These are phyloP conservation scores for Philypnodon macrostomus DNA, from an alignment of 2,797 vertebrate genomes.

Conservation along the genomic window DNA sequence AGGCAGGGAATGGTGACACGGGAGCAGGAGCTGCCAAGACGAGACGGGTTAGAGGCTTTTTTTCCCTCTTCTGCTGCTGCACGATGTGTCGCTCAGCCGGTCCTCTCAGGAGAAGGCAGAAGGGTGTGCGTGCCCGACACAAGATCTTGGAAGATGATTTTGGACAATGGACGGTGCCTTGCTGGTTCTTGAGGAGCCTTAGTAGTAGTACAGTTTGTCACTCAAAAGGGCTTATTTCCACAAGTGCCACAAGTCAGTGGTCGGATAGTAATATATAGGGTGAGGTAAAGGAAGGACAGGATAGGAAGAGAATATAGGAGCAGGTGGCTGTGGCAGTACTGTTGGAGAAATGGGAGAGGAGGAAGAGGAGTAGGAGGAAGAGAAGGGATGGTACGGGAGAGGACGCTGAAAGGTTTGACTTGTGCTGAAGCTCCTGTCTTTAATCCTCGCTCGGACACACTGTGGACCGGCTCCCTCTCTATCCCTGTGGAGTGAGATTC, in stretches of 20 bases:
- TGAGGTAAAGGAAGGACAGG: constrained; percentile 57
- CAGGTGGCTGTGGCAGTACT: constrained; percentile 65
- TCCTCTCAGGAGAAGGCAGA: constrained; percentile 47
- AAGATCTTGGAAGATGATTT: constrained; percentile 32
- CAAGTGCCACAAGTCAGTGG: constrained; percentile 43
- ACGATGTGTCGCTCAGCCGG: constrained; percentile 33
- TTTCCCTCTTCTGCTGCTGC: constrained; percentile 40
- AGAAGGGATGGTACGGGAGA: constrained; percentile 65
- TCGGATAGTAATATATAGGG: constrained; percentile 46
- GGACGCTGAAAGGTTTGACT: constrained; percentile 65
- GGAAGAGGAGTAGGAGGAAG: constrained; percentile 56
- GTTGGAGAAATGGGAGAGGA: constrained; percentile 60
- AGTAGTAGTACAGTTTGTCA: constrained; percentile 47
- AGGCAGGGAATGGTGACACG: constrained; percentile 82
- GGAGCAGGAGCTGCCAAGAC: constrained; percentile 61
- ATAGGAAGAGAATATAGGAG: constrained; percentile 46
- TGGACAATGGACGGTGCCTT: constrained; percentile 19
- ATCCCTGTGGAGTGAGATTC: constrained; percentile 57
- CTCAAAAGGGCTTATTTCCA: constrained; percentile 61
- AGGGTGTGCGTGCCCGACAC: constrained; percentile 32
- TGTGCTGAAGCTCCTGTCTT: constrained; percentile 69
- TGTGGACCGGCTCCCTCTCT: constrained; percentile 41
- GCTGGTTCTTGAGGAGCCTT: constrained; percentile 35
- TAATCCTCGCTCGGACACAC: constrained; percentile 58
- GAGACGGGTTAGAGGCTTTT: constrained; percentile 48